A percentile compares a stretch with the other conserved stretches of the same genome.
phyloP scores from a whole-genome alignment of 2,797 vertebrate species.

The Gouania willdenowi region DNA sequence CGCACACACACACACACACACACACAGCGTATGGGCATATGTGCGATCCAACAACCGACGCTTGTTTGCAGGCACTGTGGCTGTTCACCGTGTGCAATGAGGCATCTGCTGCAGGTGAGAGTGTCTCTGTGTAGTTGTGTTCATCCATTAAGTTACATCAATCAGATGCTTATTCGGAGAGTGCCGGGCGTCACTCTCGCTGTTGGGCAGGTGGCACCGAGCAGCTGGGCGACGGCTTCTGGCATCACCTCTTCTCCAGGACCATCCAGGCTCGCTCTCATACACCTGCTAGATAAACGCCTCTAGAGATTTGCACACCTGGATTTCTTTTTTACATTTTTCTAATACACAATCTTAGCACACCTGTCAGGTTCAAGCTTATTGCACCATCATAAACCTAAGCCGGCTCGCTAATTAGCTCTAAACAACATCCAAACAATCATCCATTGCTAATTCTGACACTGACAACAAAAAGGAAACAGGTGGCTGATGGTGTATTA shows the following conservation, averaged over 20 bases:
- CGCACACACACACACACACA: no score
- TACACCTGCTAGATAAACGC: constrained; percentile 52
- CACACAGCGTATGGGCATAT: not conserved
- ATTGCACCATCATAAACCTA: not conserved
- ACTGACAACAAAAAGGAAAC: constrained; percentile 1
- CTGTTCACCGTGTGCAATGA: constrained; percentile 31
- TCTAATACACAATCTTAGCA: constrained; percentile 21
- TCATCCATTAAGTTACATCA: constrained; percentile 45
- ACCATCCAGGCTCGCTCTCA: constrained; percentile 32
- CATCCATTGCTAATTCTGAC: not conserved
- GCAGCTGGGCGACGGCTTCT: constrained; percentile 56
- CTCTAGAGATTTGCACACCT: constrained; percentile 51
- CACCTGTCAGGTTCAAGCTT: constrained; percentile 40
- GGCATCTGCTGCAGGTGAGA: constrained; percentile 54
- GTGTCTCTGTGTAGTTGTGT: constrained; percentile 1
- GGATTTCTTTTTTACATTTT: constrained; percentile 31
- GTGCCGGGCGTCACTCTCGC: constrained; percentile 17
- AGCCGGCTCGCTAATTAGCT: constrained; percentile 41
- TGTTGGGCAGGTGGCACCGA: constrained; percentile 49
- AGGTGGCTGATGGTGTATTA: not conserved
- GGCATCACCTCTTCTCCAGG: constrained; percentile 58
- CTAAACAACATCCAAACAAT: constrained; percentile 13
- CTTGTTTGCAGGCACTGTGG: constrained; percentile 40
- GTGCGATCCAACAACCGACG: not conserved
- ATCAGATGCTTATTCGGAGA: constrained; percentile 58